phyloP scores from a whole-genome alignment of 2,113 vertebrate genomes.

The Rostratula benghalensis region DNA sequence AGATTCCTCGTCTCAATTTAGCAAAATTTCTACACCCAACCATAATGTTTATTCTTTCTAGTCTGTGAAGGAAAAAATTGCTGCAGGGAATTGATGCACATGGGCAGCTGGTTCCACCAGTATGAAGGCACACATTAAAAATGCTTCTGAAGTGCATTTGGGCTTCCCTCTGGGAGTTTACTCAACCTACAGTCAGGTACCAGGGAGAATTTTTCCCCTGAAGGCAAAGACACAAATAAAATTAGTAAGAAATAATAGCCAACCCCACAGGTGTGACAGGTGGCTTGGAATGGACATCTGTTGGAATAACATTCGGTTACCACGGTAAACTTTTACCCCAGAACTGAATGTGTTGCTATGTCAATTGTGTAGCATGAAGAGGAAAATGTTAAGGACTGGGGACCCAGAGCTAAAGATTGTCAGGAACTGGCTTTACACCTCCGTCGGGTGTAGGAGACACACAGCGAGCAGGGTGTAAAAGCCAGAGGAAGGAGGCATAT shows the following conservation, averaged over 20 bases:
- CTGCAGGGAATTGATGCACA: constrained; percentile 37
- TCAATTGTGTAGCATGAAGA: neutral
- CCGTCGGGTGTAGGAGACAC: neutral
- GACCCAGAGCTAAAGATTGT: neutral
- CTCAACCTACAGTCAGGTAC: constrained; percentile 41
- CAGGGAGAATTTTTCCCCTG: constrained; percentile 38
- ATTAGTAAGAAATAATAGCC: constrained; percentile 43
- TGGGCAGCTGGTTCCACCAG: constrained; percentile 50
- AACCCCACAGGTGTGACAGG: constrained; percentile 53
- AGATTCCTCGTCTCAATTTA: constrained; percentile 6
- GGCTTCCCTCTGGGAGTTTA: constrained; percentile 28
- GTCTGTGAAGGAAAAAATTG: neutral
- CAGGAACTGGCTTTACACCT: neutral
- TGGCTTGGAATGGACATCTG: constrained; percentile 33
- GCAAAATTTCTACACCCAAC: neutral
- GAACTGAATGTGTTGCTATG: neutral
- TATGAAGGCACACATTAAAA: constrained; percentile 51
- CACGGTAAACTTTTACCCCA: neutral
- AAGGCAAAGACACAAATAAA: constrained; percentile 42
- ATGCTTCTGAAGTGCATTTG: constrained; percentile 42
- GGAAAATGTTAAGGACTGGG: neutral
- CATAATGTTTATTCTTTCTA: constrained; percentile 7
- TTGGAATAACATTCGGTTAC: neutral
- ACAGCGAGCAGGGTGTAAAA: neutral
- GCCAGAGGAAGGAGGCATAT: neutral